These are phyloP conservation scores for Sabellastarte sp. DNA, from an alignment of 2,888 invertebrate genomes.

Conservation along the genomic window DNA sequence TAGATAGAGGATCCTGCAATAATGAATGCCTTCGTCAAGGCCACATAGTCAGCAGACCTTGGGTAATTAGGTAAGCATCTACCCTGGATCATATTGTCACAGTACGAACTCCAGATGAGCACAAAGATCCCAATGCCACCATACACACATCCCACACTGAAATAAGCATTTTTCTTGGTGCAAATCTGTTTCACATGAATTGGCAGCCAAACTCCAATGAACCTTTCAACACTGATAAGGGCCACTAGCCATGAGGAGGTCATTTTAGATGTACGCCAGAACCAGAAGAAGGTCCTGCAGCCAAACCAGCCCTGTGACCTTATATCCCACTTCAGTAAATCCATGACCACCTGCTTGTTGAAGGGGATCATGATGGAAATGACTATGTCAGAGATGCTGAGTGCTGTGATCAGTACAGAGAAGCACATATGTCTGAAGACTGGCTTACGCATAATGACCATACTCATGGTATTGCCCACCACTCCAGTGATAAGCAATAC, in stretches of 20 bases:
- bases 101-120: no score
- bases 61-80: no score
- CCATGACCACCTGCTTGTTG: not conserved
- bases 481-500: not conserved
- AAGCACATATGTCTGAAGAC: not conserved
- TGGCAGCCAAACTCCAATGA: constrained; percentile 25
- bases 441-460: not conserved
- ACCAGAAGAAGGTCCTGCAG: constrained; percentile 39
- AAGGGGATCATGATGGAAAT: not conserved
- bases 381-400: not conserved
- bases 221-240: constrained; percentile 35
- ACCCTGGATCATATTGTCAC: no score
- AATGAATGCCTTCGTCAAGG: no score
- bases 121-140: no score
- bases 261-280: constrained; percentile 35
- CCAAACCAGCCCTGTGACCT: no score
- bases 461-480: not conserved
- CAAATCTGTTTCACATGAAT: not conserved
- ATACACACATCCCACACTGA: no score
- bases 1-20: no score
- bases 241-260: constrained; percentile 41
- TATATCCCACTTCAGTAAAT: not conserved
- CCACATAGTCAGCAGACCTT: no score
- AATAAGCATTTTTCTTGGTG: no score
- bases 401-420: not conserved